These are phyloP conservation scores for Aricia agestis DNA, from an alignment of 1,140 invertebrate species.

Conservation along the genomic window DNA sequence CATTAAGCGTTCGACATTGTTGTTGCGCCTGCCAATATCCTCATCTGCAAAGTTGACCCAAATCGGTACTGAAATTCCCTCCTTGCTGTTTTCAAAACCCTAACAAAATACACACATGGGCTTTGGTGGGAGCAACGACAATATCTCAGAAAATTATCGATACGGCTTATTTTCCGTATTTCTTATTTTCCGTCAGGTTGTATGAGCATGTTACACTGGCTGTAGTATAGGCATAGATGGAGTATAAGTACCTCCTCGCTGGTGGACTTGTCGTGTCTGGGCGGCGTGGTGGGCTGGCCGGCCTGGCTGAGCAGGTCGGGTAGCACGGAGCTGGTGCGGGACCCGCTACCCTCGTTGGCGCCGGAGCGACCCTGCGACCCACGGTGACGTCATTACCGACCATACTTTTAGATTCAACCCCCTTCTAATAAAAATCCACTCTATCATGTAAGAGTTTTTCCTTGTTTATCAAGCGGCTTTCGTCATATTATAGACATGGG, in stretches of 20 bases:
- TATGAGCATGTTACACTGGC: background rate
- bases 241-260: slow-evolving; percentile 89
- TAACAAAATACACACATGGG: no score
- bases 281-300: slow-evolving; percentile 87
- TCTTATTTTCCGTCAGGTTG: background rate
- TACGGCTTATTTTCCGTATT: background rate
- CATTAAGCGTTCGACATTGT: no score
- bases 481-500: no score
- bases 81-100: no score
- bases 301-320: slow-evolving; percentile 94
- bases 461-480: no score
- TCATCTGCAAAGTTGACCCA: no score
- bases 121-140: no score
- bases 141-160: no score
- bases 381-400: background rate
- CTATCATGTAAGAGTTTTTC: no score
- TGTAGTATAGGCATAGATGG: background rate
- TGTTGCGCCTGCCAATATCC: no score
- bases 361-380: slow-evolving; percentile 75
- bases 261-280: slow-evolving; percentile 92
- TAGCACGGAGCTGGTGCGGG: slow-evolving; percentile 91
- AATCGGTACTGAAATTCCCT: no score
- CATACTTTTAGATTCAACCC: slow-evolving; percentile 18
- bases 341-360: slow-evolving; percentile 79
- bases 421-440: no score